phyloP scores from a whole-genome alignment of 2,888 invertebrate genomes.

The Asteroscopus sphinx region DNA sequence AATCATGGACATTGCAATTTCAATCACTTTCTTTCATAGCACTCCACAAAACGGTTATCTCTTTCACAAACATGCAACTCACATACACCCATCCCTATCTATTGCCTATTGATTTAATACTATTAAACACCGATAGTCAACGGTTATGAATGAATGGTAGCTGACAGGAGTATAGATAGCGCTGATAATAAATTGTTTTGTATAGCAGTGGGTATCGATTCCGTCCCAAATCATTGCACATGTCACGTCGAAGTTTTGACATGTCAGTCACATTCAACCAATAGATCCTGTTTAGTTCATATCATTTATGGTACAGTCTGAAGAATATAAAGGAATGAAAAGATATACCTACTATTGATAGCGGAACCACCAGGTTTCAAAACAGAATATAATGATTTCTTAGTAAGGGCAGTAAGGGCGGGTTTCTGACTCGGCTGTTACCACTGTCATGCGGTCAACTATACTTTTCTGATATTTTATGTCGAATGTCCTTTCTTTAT shows the following conservation, averaged over 20 bases:
- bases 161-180: slow-evolving; percentile 46
- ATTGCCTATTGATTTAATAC: slow-evolving; percentile 37
- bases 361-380: too few species aligned
- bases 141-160: slow-evolving; percentile 34
- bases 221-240: slow-evolving; percentile 30
- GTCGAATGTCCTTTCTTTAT: too few species aligned
- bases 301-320: not conserved
- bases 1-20: too few species aligned
- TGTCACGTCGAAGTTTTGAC: slow-evolving; percentile 15
- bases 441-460: too few species aligned
- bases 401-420: too few species aligned
- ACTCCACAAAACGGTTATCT: not conserved
- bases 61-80: not conserved
- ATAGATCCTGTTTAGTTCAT: not conserved
- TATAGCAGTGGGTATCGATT: slow-evolving; percentile 26
- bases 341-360: too few species aligned
- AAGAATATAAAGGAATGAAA: too few species aligned
- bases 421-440: too few species aligned
- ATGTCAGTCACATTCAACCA: slow-evolving; percentile 15
- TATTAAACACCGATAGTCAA: slow-evolving; percentile 28
- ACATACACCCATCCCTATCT: slow-evolving; percentile 1
- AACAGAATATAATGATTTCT: too few species aligned
- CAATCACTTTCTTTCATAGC: not conserved
- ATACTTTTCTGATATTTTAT: too few species aligned
- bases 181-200: slow-evolving; percentile 39